Conservation (phyloP, 2,888 invertebrate species). For the Anodontia alba region DNA sequence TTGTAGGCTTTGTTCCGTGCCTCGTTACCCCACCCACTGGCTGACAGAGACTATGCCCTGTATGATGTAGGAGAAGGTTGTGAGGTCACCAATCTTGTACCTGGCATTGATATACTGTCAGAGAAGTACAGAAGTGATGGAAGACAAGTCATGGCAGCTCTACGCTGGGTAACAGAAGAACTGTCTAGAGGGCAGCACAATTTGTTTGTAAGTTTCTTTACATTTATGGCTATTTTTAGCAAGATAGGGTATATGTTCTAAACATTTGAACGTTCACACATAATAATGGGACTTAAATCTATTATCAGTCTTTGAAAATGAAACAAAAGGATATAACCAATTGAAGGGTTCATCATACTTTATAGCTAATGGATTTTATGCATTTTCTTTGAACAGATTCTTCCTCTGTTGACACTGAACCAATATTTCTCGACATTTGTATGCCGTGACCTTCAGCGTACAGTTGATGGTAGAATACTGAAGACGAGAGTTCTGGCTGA, state of each 20-base stretch:
- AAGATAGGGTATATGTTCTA: background rate
- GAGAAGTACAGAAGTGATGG: constrained; percentile 83
- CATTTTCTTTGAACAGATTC: constrained; percentile 72
- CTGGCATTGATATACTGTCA: constrained; percentile 82
- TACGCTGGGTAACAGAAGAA: constrained; percentile 83
- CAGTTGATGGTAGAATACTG: constrained; percentile 83
- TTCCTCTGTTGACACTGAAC: constrained; percentile 83
- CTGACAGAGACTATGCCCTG: constrained; percentile 84
- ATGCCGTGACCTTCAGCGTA: constrained; percentile 82
- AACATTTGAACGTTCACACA: background rate
- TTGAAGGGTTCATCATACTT: too few species aligned
- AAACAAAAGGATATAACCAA: too few species aligned
- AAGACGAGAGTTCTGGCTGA: constrained; percentile 81
- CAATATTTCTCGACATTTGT: constrained; percentile 83
- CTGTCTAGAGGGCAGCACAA: constrained; percentile 81
- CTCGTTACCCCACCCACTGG: constrained; percentile 83
- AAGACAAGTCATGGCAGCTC: constrained; percentile 79
- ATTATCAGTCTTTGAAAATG: background rate
- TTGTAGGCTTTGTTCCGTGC: constrained; percentile 82
- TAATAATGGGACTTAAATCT: background rate
- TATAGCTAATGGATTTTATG: too few species aligned
- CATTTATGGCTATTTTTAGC: too few species aligned
- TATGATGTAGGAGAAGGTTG: constrained; percentile 83
- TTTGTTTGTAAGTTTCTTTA: constrained; percentile 83
- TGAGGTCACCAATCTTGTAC: constrained; percentile 82